Base-by-base conservation (phyloP, 1,140 invertebrate species). In the Musca domestica region DNA sequence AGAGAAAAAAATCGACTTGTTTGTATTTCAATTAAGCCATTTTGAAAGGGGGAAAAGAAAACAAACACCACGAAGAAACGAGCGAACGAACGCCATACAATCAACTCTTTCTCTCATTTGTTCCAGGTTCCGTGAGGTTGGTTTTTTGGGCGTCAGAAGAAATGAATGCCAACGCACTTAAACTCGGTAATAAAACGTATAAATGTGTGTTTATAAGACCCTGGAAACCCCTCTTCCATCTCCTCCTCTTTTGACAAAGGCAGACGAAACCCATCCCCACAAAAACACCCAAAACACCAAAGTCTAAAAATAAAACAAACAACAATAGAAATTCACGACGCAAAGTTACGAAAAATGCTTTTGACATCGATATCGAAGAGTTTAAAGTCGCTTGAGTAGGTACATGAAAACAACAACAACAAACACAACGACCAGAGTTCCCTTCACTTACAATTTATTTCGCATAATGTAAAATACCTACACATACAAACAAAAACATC, bases 21-120 rank as follows among this genome's bases (percentile, higher is more conserved):
- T 41, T 41, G 34, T 34, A 61, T 61, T 61, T 61, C 56, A 61
- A 61, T 61, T 61, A 61, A 61, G 56, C 27, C 27, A 61, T 61
- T 61, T 34, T 23, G 19, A 49, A 15, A 10, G 19, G 19, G 3
- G 17, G 19, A 49, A 49, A 49, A 10, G 19, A 49, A 1, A 49
- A 49, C 15, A 49, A 49, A 49, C 15, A 49, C 15, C 19, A 15
- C 15, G 22, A 54, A 52, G 4, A 20, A 52, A 20, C 51, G 23
- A 23, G 1, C 3, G 14, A 56, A 41, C 34, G 34, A 41, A 41
- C 10, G 34, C 6, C 34, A 41, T 41, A 41, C 34, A 5, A 5
- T 41, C 34, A 41, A 41, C 34, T 41, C 34, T 41, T 41, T 41
- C 34, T 41, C 34, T 41, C 34, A 10, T 41, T 30, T n/a, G n/a